Evolutionary conservation across 2,888 invertebrate species (phyloP), one percentile per base, ranked within the genome.

Genomic region (Drosophila lacicola): DNA sequence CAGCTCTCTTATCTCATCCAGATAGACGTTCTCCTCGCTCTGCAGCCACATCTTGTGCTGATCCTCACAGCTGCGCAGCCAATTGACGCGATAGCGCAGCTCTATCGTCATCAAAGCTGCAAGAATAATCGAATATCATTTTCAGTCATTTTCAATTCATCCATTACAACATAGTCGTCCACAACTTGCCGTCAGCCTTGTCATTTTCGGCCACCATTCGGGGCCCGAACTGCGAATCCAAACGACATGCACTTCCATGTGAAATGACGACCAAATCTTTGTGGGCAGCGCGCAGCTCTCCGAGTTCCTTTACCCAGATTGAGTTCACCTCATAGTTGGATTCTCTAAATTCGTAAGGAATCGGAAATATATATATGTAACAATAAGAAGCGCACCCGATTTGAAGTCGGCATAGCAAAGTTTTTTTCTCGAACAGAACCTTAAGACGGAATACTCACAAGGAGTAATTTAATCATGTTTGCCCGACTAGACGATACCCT

Each of bases 31-130:
- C 42, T 75, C 81, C 21, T 66, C 75, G n/a, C 2, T 5, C 8
- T 54, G 10, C 2, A 65, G 1, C 13, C 14, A 33, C 60, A 56
- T 29, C 11, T 58, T 4, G 19, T 34, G n/a, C 45, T 83, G 85
- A 0, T 83, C 88, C 3, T 21, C 50, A 42, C 21, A 57, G 55
- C 62, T 68, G 4, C 42, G 64, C 13, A 76, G 21, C 84, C 82
- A 83, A 25, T 78, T 79, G 10, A 62, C 34, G 1, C 68, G 82
- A 51, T 82, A 82, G 0, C 84, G 69, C 49, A 64, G 5, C 37
- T 73, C 66, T 6, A 82, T 76, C 2, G 78, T 71, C 29, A 69
- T 34, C 2, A 47, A 1, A 29, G 58, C 82, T 82, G 4, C 1
- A 29, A 29, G 0, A 10, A 17, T 34, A 33, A 17, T 19, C 1